Evolutionary conservation across 1,140 invertebrate genomes (phyloP), one percentile per base, ranked within the genome.

Genomic region (Apolygus lucorum): DNA sequence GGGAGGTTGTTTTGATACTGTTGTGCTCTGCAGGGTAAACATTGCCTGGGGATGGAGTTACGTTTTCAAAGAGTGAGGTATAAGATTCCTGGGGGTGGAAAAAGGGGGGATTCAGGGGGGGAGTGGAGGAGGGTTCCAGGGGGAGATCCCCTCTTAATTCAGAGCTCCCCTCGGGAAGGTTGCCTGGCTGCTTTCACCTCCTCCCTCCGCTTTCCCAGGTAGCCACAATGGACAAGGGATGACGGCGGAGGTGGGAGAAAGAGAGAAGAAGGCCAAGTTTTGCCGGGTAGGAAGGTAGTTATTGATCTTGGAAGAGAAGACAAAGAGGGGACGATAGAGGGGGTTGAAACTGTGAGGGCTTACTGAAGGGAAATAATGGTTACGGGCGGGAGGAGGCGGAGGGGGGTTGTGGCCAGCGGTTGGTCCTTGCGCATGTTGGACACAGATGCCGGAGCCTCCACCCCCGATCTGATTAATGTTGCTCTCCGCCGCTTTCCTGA

Each of bases 381-480:
- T 64, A 25, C 28, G 63, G 24, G 17, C n/a, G n/a, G 63, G 63
- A 64, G 26, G 25, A 27, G 28, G 25, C 17, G 29, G 26, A 21
- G 28, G 22, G 64, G 17, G 27, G 64, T 42, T 34, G 64, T 67
- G 64, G 64, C 64, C 64, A 59, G 54, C 54, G 54, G 54, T 59
- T 59, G 34, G 64, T 67, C 64, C 28, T 34, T 67, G 64, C 64
- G 64, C 64, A 67, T 67, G 64, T 67, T 67, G 64, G 29, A 59
- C 54, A 24, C 54, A 59, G 64, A 22, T 67, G 17, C 64, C 29
- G 34, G 27, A n/a, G 17, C 17, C 64, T 27, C 29, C 64, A 26
- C 63, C 28, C 25, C 63, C n/a, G n/a, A n/a, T n/a, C n/a, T n/a
- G 27, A 4, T 42, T 28, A 8, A 8, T 59, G 13, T 22, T 21